Base-by-base conservation (phyloP, 2,888 invertebrate genomes). In the Camponotus fellah region DNA sequence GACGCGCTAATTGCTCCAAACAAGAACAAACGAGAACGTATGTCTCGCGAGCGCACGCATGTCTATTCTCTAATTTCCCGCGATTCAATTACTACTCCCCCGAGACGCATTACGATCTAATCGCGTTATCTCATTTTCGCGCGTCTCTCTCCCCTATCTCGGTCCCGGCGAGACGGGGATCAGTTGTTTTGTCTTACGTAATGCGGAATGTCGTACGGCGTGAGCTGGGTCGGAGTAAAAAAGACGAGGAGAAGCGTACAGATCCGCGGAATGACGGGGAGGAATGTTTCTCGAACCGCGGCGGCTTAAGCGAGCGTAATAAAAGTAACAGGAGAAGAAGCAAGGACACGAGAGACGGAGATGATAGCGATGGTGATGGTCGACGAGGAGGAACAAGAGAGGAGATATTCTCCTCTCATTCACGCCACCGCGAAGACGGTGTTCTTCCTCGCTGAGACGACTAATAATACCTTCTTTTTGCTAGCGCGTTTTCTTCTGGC, bases 381-480 rank as follows among this genome's bases (percentile, higher is more conserved):
- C 53, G 65, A 14, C 58, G 37, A 64, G 66, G 82, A 82, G 74
- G 83, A 87, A 64, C 49, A 71, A 64, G 37, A 72, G 46, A 62
- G 65, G 60, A 68, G 58, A 65, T 34, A 60, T 79, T 56, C 10
- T 77, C 87, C n/a, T 64, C 76, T 85, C 79, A 58, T 74, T 77
- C 69, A 56, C 75, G 72, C 69, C 69, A 72, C 53, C 75, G 82
- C 71, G 26, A 49, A 40, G 82, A 66, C 80, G 76, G 71, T 75
- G 85, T 83, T 87, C 85, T 86, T 83, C 77, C 85, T 82, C 84
- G 87, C 76, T 87, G 88, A 92, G 88, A 90, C 87, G 88, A 87
- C 88, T 90, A 90, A 90, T 88, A 90, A 88, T 85, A 87, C 75
- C 85, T 87, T 83, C 82, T 89, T 87, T 79, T 80, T 74, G 82